Percentiles rank a stretch among this genome's conserved stretches.
phyloP scores from a whole-genome alignment of 2,113 vertebrate genomes.

The Mus spicilegus region DNA sequence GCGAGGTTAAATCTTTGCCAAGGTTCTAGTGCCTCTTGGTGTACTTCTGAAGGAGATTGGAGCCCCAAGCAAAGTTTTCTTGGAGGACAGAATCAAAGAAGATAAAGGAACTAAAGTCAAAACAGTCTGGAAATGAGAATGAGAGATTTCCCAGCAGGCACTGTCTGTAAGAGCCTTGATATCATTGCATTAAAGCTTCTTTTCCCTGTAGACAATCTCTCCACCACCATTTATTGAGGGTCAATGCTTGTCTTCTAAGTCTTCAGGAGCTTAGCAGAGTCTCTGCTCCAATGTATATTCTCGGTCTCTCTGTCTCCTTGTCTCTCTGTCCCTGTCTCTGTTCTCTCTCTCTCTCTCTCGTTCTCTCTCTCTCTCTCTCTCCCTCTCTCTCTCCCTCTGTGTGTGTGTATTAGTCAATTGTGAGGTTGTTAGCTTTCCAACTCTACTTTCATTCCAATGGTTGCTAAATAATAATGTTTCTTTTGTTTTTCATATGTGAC shows the following conservation, averaged over 20 bases:
- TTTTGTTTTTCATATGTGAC: not conserved
- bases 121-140: not conserved
- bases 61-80: not conserved
- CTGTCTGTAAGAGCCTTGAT: not conserved
- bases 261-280: not conserved
- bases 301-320: not conserved
- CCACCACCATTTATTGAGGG: not conserved
- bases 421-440: not conserved
- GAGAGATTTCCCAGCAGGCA: not conserved
- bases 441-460: not conserved
- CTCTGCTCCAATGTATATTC: too few species aligned
- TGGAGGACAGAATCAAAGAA: conserved; percentile 21
- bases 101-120: not conserved
- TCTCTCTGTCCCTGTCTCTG: not conserved
- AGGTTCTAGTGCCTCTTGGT: conserved; percentile 14
- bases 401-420: not conserved
- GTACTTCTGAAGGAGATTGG: not conserved
- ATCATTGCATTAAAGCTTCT: conserved; percentile 11
- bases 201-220: not conserved
- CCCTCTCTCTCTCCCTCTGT: not conserved
- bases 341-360: not conserved
- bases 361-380: not conserved
- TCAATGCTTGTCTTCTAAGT: not conserved
- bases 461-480: not conserved
- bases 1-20: conserved; percentile 29